These are phyloP conservation scores for Penaeus vannamei DNA, from an alignment of 1,140 invertebrate species.

Conservation along the genomic window DNA sequence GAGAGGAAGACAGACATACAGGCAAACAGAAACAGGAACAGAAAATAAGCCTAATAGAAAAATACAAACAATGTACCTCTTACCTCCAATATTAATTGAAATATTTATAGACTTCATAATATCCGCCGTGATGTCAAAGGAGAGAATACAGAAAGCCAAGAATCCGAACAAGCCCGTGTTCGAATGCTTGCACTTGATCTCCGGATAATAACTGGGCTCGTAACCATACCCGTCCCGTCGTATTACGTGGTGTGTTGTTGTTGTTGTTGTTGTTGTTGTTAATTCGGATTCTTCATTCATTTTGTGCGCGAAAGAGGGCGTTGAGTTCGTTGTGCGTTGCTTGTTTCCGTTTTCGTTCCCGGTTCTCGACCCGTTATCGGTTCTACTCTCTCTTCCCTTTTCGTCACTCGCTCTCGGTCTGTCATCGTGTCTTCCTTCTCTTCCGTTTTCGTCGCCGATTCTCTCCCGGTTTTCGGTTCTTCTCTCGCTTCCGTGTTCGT, in stretches of 20 bases:
- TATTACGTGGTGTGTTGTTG: background rate
- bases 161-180: slow-evolving; percentile 52
- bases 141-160: slow-evolving; percentile 51
- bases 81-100: slow-evolving; percentile 44
- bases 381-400: no score
- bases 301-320: no score
- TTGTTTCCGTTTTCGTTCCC: no score
- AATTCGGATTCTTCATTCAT: background rate
- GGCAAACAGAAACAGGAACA: background rate
- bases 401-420: no score
- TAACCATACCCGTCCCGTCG: background rate
- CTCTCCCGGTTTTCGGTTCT: no score
- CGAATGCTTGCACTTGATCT: slow-evolving; percentile 50
- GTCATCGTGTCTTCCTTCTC: no score
- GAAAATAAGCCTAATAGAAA: background rate
- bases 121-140: slow-evolving; percentile 47
- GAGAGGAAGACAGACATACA: background rate
- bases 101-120: slow-evolving; percentile 57
- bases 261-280: background rate
- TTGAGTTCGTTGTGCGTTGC: no score
- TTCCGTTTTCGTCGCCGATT: no score
- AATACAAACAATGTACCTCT: background rate
- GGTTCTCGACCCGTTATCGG: no score
- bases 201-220: slow-evolving; percentile 9
- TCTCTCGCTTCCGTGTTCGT: no score